Percentiles rank a stretch among this genome's conserved stretches.
Conservation (phyloP, 2,888 invertebrate species). For the Tetranychus piercei region DNA sequence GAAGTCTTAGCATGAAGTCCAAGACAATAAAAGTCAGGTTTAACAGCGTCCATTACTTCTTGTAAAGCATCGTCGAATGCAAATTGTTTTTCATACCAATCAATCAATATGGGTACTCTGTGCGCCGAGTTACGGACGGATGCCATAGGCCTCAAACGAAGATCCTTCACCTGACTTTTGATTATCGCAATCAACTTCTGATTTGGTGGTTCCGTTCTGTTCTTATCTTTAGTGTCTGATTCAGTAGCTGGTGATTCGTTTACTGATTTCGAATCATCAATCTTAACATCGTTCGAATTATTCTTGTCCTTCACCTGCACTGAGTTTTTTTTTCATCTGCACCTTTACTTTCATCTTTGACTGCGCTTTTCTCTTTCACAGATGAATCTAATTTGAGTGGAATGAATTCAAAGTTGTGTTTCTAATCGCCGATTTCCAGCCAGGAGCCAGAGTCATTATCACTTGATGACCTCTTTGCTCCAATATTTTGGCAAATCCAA, state of each 20-base stretch:
- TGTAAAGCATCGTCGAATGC: not conserved
- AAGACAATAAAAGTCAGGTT: not conserved
- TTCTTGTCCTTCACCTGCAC: too few species aligned
- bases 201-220: not conserved
- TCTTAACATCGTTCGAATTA: not conserved
- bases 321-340: not conserved
- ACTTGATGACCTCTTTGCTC: not conserved
- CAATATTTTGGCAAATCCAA: not conserved
- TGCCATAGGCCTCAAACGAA: not conserved
- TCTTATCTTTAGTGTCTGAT: not conserved
- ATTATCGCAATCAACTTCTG: not conserved
- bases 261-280: not conserved
- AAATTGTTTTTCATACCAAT: not conserved
- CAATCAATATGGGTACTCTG: not conserved
- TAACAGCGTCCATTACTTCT: not conserved
- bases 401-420: constrained; percentile 5
- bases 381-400: not conserved
- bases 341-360: not conserved
- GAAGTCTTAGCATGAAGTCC: constrained; percentile 6
- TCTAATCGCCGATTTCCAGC: not conserved
- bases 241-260: not conserved
- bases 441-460: not conserved
- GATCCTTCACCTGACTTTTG: not conserved
- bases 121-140: not conserved
- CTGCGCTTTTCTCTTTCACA: not conserved